Percentiles rank a stretch among this genome's conserved stretches.
These are phyloP conservation scores for Palythoa heliodiscus DNA, from an alignment of 92 coral and sea anemone genomes.

Conservation along the genomic window DNA sequence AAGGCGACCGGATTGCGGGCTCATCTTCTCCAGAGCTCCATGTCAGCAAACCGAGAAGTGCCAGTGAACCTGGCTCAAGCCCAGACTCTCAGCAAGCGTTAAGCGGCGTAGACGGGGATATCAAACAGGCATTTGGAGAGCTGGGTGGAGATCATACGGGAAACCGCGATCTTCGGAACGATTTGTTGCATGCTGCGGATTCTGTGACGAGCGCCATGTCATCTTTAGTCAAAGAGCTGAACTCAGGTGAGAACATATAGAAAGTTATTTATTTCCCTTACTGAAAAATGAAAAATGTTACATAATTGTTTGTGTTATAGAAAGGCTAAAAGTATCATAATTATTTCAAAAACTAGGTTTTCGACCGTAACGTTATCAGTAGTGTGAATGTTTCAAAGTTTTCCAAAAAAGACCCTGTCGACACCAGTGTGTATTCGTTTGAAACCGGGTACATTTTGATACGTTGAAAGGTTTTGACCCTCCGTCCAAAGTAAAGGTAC, in stretches of 20 bases:
- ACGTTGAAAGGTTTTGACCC: too few relatives aligned
- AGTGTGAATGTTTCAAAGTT: too few relatives aligned
- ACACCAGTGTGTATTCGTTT: too few relatives aligned
- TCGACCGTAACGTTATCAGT: too few relatives aligned
- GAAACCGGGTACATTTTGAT: too few relatives aligned
- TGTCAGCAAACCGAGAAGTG: constrained; percentile 52
- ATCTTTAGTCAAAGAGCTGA: constrained; percentile 91
- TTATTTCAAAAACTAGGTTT: too few relatives aligned
- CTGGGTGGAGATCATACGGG: constrained; percentile 51
- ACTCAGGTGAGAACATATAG: constrained; percentile 72
- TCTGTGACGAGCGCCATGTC: constrained; percentile 98
- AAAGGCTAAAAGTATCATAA: too few relatives aligned
- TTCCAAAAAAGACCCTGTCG: too few relatives aligned
- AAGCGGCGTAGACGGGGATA: constrained; percentile 90
- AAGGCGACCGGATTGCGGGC: constrained; percentile 60
- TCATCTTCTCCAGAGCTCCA: constrained; percentile 53
- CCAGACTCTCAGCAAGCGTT: constrained; percentile 74
- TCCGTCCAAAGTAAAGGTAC: too few relatives aligned
- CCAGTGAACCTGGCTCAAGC: constrained; percentile 56
- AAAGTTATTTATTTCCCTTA: neutral
- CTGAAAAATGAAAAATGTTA: neutral
- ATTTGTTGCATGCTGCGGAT: constrained; percentile 94
- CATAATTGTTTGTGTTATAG: too few relatives aligned
- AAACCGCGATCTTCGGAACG: constrained; percentile 82
- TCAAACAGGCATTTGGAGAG: constrained; percentile 86